Conservation (phyloP, 1,140 invertebrate species). For the Oncopodura yosiiana region DNA sequence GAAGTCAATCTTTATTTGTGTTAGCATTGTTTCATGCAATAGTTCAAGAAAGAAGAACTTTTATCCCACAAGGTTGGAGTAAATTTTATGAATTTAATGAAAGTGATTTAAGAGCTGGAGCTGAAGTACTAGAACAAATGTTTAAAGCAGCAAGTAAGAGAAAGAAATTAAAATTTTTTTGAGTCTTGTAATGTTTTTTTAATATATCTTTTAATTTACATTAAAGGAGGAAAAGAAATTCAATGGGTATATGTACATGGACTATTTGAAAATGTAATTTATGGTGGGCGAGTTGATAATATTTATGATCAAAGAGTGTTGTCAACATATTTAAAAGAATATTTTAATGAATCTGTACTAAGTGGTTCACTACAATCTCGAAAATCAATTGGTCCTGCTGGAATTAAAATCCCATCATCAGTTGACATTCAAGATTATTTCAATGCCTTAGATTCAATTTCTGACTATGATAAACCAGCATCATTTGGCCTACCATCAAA, state of each 20-base stretch:
- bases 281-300: conserved; percentile 80
- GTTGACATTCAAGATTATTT: conserved; percentile 51
- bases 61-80: conserved; percentile 76
- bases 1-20: conserved; percentile 53
- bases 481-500: conserved; percentile 73
- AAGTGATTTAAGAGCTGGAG: conserved; percentile 66
- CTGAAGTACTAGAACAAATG: conserved; percentile 47
- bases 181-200: not conserved
- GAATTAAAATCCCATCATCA: conserved; percentile 44
- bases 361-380: conserved; percentile 44
- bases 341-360: conserved; percentile 52
- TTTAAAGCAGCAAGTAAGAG: conserved; percentile 24
- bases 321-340: conserved; percentile 59
- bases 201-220: conserved; percentile 11
- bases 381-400: conserved; percentile 46
- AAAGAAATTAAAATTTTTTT: not conserved
- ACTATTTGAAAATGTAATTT: conserved; percentile 69
- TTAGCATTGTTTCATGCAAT: conserved; percentile 76
- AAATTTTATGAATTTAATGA: conserved; percentile 85
- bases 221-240: conserved; percentile 37
- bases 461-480: conserved; percentile 56
- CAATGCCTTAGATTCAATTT: conserved; percentile 50
- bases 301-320: conserved; percentile 64
- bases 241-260: conserved; percentile 73
- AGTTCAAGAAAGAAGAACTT: conserved; percentile 75